Conservation (phyloP, 2,797 vertebrate genomes). For the Peromyscus melanophrys region DNA sequence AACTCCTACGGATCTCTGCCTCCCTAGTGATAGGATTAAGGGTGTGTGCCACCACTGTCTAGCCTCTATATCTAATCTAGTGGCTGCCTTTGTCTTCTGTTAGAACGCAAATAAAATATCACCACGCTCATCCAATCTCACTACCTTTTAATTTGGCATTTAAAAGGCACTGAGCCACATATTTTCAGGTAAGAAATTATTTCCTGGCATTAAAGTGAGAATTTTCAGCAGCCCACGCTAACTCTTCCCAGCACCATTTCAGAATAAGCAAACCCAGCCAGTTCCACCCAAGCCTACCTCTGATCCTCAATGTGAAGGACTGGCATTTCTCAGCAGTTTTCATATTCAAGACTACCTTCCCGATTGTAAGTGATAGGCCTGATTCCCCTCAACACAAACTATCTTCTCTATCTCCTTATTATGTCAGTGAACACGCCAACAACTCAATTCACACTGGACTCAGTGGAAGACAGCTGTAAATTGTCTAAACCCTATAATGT, state of each 20-base stretch:
- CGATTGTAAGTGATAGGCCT: neutral
- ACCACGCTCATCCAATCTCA: neutral
- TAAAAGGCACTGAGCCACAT: neutral
- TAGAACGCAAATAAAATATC: too few relatives aligned
- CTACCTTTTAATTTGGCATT: neutral
- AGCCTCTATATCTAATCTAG: too few relatives aligned
- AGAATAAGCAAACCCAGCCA: slow-evolving; percentile 18
- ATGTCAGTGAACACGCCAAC: neutral
- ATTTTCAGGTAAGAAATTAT: slow-evolving; percentile 54
- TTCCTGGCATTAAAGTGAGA: slow-evolving; percentile 60
- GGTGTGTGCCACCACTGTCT: too few relatives aligned
- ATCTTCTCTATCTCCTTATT: neutral
- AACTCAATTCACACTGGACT: neutral
- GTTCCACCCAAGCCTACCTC: neutral
- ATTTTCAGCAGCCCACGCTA: slow-evolving; percentile 41
- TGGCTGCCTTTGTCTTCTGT: too few relatives aligned
- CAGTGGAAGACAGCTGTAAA: neutral
- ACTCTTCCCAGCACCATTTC: slow-evolving; percentile 4
- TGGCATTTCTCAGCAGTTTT: slow-evolving; percentile 27
- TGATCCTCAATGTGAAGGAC: neutral
- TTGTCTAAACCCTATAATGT: neutral
- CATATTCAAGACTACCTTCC: slow-evolving; percentile 19
- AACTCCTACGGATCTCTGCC: too few relatives aligned
- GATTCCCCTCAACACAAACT: neutral
- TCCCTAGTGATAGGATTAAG: too few relatives aligned